A percentile compares a stretch with the other conserved stretches of the same genome.
Evolutionary conservation across 37 sponge, comb jelly and placozoan species (phyloP).

Genomic region (Geodia barretti): DNA sequence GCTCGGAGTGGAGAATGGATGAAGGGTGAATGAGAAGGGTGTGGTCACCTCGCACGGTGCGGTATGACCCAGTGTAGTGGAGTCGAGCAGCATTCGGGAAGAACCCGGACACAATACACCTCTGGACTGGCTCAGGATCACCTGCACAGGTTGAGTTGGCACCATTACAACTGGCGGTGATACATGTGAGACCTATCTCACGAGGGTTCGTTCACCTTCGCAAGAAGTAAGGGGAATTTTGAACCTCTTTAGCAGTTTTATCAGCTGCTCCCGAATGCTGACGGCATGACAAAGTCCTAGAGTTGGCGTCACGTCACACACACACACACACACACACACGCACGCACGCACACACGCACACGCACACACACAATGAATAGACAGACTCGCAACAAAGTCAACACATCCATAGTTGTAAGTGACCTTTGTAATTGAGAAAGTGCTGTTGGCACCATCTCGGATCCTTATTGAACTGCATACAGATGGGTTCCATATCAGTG

Average conservation of each 20-base stretch:
- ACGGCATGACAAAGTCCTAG: slow-evolving; percentile 77
- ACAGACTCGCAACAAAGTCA: neutral
- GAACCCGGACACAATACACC: slow-evolving; percentile 83
- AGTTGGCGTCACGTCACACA: neutral
- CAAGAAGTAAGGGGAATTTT: slow-evolving; percentile 68
- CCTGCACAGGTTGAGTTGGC: slow-evolving; percentile 18
- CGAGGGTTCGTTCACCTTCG: slow-evolving; percentile 35
- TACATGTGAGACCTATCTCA: neutral
- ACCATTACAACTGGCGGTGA: neutral
- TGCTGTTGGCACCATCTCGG: slow-evolving; percentile 84
- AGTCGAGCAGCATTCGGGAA: slow-evolving; percentile 87
- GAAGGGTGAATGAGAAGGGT: slow-evolving; percentile 81
- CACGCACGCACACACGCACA: neutral
- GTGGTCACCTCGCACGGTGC: slow-evolving; percentile 81
- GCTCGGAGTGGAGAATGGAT: slow-evolving; percentile 70
- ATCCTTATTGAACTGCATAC: slow-evolving; percentile 57
- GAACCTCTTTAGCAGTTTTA: slow-evolving; percentile 58
- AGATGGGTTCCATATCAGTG: neutral
- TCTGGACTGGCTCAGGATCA: slow-evolving; percentile 74
- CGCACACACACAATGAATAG: neutral
- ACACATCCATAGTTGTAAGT: neutral
- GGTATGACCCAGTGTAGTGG: slow-evolving; percentile 76
- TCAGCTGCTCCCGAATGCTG: slow-evolving; percentile 81
- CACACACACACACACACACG: slow-evolving; percentile 4
- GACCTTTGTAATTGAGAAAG: slow-evolving; percentile 82